Base-by-base conservation (phyloP, 2,888 invertebrate species). In the Syrista parreyssii region DNA sequence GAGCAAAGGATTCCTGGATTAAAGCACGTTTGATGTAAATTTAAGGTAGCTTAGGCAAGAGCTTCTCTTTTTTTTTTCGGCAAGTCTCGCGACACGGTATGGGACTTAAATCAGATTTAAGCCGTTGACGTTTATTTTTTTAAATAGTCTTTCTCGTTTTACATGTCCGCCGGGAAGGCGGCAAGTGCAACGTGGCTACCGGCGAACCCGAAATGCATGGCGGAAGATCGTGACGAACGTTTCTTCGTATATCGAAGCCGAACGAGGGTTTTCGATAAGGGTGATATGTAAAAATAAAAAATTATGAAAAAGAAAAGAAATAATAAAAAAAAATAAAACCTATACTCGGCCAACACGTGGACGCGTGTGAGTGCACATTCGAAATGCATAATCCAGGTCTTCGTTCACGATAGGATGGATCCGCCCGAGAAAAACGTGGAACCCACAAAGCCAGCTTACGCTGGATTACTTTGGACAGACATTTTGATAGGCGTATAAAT, bases 71-170 rank as follows among this genome's bases (percentile, higher is more conserved):
- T 55, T 76, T 77, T 71, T 85, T 86, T 82, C 84, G 82, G 82
- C 84, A 82, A 85, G 85, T 84, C 85, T 84, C 83, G 84, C 86
- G 86, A 87, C 88, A 86, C 85, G 86, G 86, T 84, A 85, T 85
- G 83, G 84, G 86, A 86, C 85, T 88, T 88, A 86, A 88, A 86
- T 88, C 87, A 87, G 86, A 88, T 87, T 88, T 86, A 88, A 87
- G 85, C 84, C 73, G 71, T 32, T 32, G 71, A 32, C 71, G 71
- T 71, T 71, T 71, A 71, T 71, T 71, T 71, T 71, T 71, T 32
- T 31, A 71, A 12, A 71, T 32, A 32, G 31, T 71, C 32, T 31
- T 71, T 30, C 71, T 71, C 32, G 31, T 32, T 71, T 71, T 71
- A 32, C 71, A 31, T 71, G 31, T 71, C 31, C 71, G 30, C 31